phyloP scores from a whole-genome alignment of 2,113 vertebrate species.

The Bubalus kerabau region DNA sequence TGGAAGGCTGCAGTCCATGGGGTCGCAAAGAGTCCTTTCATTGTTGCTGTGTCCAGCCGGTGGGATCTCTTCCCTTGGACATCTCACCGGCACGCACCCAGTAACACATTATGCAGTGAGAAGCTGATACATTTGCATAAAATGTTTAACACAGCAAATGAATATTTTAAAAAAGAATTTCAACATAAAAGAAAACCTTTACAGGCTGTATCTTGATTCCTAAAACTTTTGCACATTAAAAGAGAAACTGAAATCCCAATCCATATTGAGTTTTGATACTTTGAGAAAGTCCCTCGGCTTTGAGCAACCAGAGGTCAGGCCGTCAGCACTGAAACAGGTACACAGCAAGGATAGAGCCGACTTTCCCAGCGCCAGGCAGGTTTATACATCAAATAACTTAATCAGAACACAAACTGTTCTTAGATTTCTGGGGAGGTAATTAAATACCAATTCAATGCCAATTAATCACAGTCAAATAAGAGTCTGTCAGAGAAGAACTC shows the following conservation, averaged over 20 bases:
- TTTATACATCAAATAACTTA: slow-evolving; percentile 79
- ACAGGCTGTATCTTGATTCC: neutral
- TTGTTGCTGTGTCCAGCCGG: neutral
- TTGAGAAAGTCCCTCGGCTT: neutral
- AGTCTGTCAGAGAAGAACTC: slow-evolving; percentile 80
- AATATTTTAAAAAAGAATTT: neutral
- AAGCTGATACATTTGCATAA: neutral
- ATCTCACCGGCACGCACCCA: fast-evolving
- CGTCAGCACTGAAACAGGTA: slow-evolving; percentile 18
- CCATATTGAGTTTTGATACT: neutral
- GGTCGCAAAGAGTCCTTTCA: neutral
- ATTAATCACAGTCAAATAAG: slow-evolving; percentile 87
- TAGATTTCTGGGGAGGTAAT: slow-evolving; percentile 82
- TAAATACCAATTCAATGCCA: slow-evolving; percentile 84
- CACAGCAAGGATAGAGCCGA: slow-evolving; percentile 12
- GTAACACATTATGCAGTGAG: fast-evolving
- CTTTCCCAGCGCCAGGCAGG: slow-evolving; percentile 54
- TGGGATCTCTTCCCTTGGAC: neutral
- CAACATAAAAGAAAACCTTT: neutral
- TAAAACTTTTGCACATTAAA: neutral
- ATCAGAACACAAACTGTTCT: slow-evolving; percentile 81
- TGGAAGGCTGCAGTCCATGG: neutral
- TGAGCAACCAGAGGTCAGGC: neutral
- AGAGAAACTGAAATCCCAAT: neutral
- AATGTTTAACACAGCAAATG: neutral